Base-by-base conservation (phyloP, 1,140 invertebrate genomes). In the Heterodera schachtii region DNA sequence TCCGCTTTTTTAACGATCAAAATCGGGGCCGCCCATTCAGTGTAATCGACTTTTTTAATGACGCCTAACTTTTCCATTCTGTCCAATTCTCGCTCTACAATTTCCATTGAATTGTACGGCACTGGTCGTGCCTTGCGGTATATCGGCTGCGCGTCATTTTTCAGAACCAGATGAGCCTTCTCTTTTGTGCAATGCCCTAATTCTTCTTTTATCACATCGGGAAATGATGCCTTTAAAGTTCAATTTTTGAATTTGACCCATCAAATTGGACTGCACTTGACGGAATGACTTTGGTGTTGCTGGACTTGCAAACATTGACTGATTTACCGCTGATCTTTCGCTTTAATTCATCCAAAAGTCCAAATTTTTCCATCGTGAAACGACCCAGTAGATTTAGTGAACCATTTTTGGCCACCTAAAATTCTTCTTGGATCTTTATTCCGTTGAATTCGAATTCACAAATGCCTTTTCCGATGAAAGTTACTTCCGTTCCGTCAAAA, bases 21-120 rank as follows among this genome's bases (percentile, higher is more conserved):
- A 46, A 91, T 78, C 8, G 91, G 90, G n/a, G 90, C 88, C 13
- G 89, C 90, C 90, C 90, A 92, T 90, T 89, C 90, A 73, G 85
- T 60, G 83, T 83, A 47, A 46, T 85, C 75, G 21, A 91, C 83
- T 49, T 77, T 80, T 78, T 80, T 73, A 44, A 91, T 84, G 13
- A 86, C 83, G 2, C 86, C 82, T 66, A 80, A 70, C 3, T 69
- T 44, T 64, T 80, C 46, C 60, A 89, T 73, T 52, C 84, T 49
- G 11, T 87, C 81, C 3, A 90, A 69, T 74, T 90, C 86, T 13
- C 71, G 69, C 11, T 89, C 87, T 3, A 91, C 82, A 64, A 81
- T 79, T 3, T 78, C 81, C 47, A 81, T 49, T 7, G 85, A 6
- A 5, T 87, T 81, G 69, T 84, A 84, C 0, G 88, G 84, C 2